Conservation (phyloP, 2,113 vertebrate genomes). For the Copsychus sechellarum region DNA sequence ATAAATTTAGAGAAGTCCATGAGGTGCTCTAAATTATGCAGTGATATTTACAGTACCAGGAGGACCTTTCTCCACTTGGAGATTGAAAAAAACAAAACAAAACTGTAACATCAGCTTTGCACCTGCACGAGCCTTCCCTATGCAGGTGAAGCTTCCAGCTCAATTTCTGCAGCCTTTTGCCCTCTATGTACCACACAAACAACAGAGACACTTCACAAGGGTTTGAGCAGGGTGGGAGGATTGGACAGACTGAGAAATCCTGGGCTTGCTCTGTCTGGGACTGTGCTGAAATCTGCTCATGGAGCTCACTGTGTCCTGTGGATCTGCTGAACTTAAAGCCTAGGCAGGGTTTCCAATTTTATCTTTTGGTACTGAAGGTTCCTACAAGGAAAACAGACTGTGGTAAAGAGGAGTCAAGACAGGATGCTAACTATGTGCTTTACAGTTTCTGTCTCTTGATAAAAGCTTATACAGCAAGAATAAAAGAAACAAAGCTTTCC, state of each 20-base stretch:
- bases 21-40: neutral
- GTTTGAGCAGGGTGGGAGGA: neutral
- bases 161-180: neutral
- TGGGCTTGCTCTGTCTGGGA: neutral
- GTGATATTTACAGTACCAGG: constrained; percentile 24
- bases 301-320: neutral
- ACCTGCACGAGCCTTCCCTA: neutral
- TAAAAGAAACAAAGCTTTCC: neutral
- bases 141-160: neutral
- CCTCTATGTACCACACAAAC: neutral
- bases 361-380: neutral
- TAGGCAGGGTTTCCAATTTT: neutral
- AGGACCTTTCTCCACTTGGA: constrained; percentile 1
- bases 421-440: neutral
- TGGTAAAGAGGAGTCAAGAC: neutral
- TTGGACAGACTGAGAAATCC: neutral
- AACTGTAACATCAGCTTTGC: neutral
- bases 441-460: neutral
- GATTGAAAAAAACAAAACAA: neutral
- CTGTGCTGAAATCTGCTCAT: neutral
- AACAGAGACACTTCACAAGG: neutral
- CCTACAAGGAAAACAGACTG: neutral
- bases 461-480: neutral
- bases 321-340: neutral
- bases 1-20: constrained; percentile 35